Base-by-base conservation (phyloP, 2,888 invertebrate species). In the Tenthredo amoena region DNA sequence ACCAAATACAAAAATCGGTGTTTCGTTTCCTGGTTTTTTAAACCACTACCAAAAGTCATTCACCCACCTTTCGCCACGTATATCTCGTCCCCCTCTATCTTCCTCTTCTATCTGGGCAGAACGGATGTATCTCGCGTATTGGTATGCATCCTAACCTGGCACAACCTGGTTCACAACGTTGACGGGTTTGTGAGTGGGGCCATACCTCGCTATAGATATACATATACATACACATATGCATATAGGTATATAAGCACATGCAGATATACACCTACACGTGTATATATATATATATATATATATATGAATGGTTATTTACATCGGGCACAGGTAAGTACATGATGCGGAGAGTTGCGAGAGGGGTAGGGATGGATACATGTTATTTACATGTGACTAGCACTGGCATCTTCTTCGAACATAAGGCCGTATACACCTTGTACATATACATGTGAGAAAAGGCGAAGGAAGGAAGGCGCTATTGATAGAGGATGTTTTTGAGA, bases 401-500 rank as follows among this genome's bases (percentile, higher is more conserved):
- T 43, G 50, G 84, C 72, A 84, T 84, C 72, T 71, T 47, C 71
- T 50, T 84, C 71, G 71, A 72, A 84, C 55, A 26, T 26, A 84
- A 84, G 68, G 84, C 72, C 21, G 76, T 76, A 47, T 76, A 76
- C 6, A 7, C n/a, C 15, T n/a, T 31, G 31, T n/a, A 18, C 5
- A 79, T 34, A 58, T 37, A n/a, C 18, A 12, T 62, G 31, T 15
- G 47, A 43, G 74, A 79, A 43, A 81, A 81, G 72, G 43, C 4
- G 50, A 50, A 62, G 76, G 55, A 84, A 87, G 85, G 86, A 79
- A 89, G 88, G 88, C 85, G 87, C 89, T 81, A 50, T 81, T 81
- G 81, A 81, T 62, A 81, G 81, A 90, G 90, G 89, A 90, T 88
- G 89, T 89, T 90, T 90, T 88, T 88, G 87, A 87, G 89, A 85